Percentiles rank a stretch among this genome's conserved stretches.
Evolutionary conservation across 1,140 invertebrate species (phyloP).

Genomic region (Magallana gigas): DNA sequence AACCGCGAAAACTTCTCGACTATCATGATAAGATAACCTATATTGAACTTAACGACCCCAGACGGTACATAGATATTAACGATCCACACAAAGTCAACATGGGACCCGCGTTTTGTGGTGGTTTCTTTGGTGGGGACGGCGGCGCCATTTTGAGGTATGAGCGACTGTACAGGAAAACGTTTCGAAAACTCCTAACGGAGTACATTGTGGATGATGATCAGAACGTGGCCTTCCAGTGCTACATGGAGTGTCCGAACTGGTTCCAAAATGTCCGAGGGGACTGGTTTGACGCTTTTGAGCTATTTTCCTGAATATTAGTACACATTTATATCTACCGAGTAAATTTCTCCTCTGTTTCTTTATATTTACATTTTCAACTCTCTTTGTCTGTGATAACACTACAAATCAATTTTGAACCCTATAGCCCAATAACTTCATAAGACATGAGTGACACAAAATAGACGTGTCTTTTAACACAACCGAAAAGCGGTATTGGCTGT

Average conservation of each 20-base stretch:
- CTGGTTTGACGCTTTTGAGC: constrained; percentile 52
- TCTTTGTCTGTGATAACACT: too few species aligned
- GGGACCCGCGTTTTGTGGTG: constrained; percentile 37
- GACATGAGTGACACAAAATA: too few species aligned
- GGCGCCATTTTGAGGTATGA: constrained; percentile 39
- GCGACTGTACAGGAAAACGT: constrained; percentile 47
- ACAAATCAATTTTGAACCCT: too few species aligned
- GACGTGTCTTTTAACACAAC: too few species aligned
- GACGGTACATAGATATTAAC: neutral
- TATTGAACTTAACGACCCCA: constrained; percentile 35
- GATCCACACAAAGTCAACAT: constrained; percentile 37
- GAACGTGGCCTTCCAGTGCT: constrained; percentile 37
- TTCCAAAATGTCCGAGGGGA: constrained; percentile 36
- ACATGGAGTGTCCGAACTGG: constrained; percentile 40
- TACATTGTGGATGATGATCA: constrained; percentile 53
- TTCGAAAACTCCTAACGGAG: constrained; percentile 37
- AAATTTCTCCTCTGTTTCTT: too few species aligned
- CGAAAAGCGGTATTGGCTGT: too few species aligned
- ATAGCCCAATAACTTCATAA: too few species aligned
- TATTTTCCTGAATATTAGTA: constrained; percentile 39
- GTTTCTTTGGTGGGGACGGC: constrained; percentile 45
- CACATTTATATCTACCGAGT: too few species aligned
- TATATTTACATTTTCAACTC: too few species aligned
- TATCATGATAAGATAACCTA: constrained; percentile 34
- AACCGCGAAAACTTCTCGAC: constrained; percentile 7